A percentile compares a stretch with the other conserved stretches of the same genome.
Conservation (phyloP, 2,797 vertebrate genomes). For the Scyliorhinus canicula region DNA sequence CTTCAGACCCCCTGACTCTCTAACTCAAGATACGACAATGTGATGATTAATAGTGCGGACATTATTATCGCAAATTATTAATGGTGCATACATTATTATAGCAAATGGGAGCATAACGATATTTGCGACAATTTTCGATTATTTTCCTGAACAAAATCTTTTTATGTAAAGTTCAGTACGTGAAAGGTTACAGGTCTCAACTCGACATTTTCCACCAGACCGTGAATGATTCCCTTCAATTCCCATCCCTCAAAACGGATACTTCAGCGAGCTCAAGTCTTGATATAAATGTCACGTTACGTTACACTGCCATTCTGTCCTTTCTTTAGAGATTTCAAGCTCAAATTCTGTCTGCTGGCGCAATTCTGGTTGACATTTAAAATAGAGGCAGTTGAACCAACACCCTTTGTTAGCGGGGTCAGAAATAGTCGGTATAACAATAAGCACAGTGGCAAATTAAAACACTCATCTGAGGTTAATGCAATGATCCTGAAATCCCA, state of each 20-base stretch:
- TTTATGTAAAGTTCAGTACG: neutral
- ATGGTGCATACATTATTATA: too few species aligned
- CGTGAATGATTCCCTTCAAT: neutral
- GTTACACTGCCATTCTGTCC: neutral
- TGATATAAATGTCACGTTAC: neutral
- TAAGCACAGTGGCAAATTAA: neutral
- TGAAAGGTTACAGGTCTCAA: neutral
- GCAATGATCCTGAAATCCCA: neutral
- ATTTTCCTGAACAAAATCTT: too few species aligned
- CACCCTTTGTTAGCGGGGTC: neutral
- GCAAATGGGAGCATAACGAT: neutral
- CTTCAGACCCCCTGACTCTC: too few species aligned
- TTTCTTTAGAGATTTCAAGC: neutral
- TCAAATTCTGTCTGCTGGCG: neutral
- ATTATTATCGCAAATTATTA: neutral
- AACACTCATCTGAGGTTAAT: neutral
- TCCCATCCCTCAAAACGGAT: too few species aligned
- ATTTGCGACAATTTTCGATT: neutral
- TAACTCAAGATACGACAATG: neutral
- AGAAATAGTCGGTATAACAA: neutral
- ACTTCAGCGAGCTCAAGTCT: neutral
- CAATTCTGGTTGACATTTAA: slow-evolving; percentile 23
- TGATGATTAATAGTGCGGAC: too few species aligned
- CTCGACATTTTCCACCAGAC: neutral
- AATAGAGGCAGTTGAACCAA: neutral